A percentile compares a stretch with the other conserved stretches of the same genome.
Evolutionary conservation across 2,113 vertebrate genomes (phyloP).

Genomic region (Neogale vison): DNA sequence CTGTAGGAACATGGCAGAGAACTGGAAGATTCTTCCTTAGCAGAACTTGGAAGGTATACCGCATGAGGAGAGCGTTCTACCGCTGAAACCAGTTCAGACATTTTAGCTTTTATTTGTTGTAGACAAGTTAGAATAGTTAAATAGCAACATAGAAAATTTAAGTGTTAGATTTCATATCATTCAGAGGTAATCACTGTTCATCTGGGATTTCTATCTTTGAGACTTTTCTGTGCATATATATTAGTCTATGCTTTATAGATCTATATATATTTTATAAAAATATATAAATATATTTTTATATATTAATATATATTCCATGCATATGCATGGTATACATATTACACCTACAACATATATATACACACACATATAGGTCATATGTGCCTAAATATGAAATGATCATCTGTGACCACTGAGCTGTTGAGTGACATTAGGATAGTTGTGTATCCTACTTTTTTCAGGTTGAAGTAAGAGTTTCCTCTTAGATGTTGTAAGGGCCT

Average conservation of each 20-base stretch:
- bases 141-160: neutral
- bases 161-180: neutral
- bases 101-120: neutral
- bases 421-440: neutral
- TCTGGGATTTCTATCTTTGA: slow-evolving; percentile 23
- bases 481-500: neutral
- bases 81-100: neutral
- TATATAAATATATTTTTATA: too few relatives aligned
- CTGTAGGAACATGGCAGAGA: slow-evolving; percentile 16
- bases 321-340: neutral
- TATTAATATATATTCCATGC: neutral
- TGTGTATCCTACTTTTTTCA: neutral
- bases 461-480: neutral
- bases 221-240: neutral
- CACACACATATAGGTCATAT: neutral
- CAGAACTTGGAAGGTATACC: neutral
- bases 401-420: neutral
- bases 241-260: neutral
- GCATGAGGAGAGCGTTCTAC: neutral
- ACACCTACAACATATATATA: neutral
- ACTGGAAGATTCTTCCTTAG: neutral
- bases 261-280: too few relatives aligned
- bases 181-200: neutral
- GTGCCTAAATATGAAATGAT: neutral
- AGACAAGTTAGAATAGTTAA: slow-evolving; percentile 7